A percentile compares a stretch with the other conserved stretches of the same genome.
These are phyloP conservation scores for Diglossa cyanea DNA, from an alignment of 2,797 vertebrate species.

Conservation along the genomic window DNA sequence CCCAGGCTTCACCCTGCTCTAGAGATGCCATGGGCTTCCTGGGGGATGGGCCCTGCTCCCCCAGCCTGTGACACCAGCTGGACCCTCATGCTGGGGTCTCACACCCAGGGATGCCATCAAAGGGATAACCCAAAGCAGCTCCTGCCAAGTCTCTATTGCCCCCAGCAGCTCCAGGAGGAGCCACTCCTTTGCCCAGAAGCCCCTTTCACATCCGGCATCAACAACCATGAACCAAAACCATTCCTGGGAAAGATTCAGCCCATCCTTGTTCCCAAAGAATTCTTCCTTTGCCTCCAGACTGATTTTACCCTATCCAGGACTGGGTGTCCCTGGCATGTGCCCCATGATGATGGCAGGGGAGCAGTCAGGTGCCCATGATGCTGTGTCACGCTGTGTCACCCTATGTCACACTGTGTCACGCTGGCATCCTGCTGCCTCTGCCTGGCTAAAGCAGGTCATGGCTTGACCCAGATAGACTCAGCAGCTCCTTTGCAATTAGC, in stretches of 20 bases:
- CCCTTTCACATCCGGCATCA: background rate
- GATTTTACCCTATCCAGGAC: background rate
- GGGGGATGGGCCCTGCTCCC: fast-evolving
- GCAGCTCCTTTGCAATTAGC: conserved; percentile 58
- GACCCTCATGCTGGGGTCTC: background rate
- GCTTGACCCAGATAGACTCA: conserved; percentile 36
- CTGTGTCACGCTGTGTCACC: background rate
- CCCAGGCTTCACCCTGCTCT: fast-evolving
- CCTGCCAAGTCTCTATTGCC: background rate
- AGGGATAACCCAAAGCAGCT: background rate
- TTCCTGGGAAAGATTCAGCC: background rate
- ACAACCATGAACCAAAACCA: background rate
- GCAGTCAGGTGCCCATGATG: fast-evolving
- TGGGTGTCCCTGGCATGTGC: fast-evolving
- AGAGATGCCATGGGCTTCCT: background rate
- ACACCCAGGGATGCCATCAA: background rate
- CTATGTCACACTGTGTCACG: background rate
- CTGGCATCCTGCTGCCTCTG: background rate
- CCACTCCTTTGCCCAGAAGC: background rate
- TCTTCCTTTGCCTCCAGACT: background rate
- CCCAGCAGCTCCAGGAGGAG: background rate
- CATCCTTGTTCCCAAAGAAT: background rate
- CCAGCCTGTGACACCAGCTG: background rate
- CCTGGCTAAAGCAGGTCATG: background rate
- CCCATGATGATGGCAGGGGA: fast-evolving